These are phyloP conservation scores for Silurus lanzhouensis DNA, from an alignment of 2,797 vertebrate genomes.

Conservation along the genomic window DNA sequence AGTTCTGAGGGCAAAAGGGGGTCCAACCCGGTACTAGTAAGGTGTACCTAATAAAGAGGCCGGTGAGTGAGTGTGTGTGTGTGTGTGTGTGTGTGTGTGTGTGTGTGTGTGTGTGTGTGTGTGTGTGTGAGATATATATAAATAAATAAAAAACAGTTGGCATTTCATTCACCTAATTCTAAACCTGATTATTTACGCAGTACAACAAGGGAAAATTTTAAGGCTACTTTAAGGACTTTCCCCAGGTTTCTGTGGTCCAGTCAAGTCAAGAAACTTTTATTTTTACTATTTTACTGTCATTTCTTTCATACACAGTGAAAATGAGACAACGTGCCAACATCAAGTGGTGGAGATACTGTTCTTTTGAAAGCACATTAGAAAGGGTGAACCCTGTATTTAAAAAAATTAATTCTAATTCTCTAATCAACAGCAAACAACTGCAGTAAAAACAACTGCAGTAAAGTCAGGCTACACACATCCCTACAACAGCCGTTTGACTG, in stretches of 20 bases:
- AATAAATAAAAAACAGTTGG: too few species aligned
- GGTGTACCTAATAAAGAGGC: too few species aligned
- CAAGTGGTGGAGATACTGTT: background rate
- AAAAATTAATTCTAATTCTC: background rate
- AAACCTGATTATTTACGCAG: background rate
- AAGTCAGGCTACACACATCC: background rate
- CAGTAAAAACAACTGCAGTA: background rate
- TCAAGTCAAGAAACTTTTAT: too few species aligned
- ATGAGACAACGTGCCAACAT: too few species aligned
- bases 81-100: too few species aligned
- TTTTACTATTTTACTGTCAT: background rate
- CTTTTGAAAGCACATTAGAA: background rate
- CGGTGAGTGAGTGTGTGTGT: too few species aligned
- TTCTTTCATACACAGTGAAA: too few species aligned
- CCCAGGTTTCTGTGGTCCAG: conserved; percentile 2
- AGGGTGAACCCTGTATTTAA: background rate
- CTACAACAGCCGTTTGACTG: background rate
- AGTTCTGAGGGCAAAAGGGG: too few species aligned
- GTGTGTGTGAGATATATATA: too few species aligned
- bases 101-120: too few species aligned
- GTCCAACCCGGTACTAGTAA: too few species aligned
- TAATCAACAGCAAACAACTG: background rate
- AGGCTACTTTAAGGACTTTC: conserved; percentile 5
- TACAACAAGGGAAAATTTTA: background rate
- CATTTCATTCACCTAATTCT: too few species aligned